Evolutionary conservation across 2,113 vertebrate genomes (phyloP), one percentile per base, ranked within the genome.

Genomic region (Gadus macrocephalus): DNA sequence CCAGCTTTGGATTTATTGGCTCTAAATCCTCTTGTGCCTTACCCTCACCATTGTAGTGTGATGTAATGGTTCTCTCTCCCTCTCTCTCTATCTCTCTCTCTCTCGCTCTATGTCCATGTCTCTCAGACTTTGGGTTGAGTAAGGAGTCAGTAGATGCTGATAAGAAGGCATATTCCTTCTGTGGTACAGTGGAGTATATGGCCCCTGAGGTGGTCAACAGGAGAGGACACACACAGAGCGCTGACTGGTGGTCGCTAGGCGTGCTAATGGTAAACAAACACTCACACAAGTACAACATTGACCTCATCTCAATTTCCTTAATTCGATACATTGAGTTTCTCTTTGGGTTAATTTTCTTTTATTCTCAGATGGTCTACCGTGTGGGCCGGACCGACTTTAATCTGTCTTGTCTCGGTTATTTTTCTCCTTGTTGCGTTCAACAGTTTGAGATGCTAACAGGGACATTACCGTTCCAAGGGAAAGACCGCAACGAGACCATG

Each of bases 161-260:
- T 91, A 96, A 96, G 91, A 98, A 98, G 90, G 95, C 96, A 3
- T 98, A 98, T 89, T 98, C 97, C 77, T 98, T 98, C 93, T 98
- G 97, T 93, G 96, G 97, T 91, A 98, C 97, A 85, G 96, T 98
- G 88, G 96, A 98, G 73, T 98, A 98, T 91, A 98, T 98, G 97
- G 95, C 97, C 88, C 97, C 97, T 83, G 97, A 98, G 93, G 96
- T 98, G 83, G 96, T 98, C 87, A 98, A 98, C 91, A 92, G 96
- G 86, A 91, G 95, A 93, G 97, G 97, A 88, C 96, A 98, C 94
- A 96, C 96, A 60, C 97, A 98, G 88, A 98, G 96, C 89, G 97
- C 97, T 14, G 97, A 98, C 85, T 98, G 97, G 96, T 98, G 97
- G 97, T 98, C 96, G 67, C 94, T 97, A 87, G 97, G 97, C 78